Conservation (phyloP, 2,888 invertebrate genomes). For the Clunio marinus region DNA sequence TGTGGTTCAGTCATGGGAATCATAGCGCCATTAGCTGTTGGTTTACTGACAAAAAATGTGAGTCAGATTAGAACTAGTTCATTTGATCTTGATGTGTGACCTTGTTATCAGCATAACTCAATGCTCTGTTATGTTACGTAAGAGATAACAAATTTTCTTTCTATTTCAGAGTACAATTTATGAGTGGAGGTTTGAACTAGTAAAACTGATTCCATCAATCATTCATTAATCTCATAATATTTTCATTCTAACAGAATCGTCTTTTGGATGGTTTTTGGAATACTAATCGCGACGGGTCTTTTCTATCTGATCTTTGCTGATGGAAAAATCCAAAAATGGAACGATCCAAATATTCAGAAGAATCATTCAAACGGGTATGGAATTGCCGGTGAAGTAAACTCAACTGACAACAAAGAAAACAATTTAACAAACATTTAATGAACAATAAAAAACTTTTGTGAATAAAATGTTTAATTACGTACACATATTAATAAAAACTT, state of each 20-base stretch:
- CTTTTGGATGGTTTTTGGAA: constrained; percentile 30
- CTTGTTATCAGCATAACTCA: background rate
- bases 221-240: background rate
- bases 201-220: background rate
- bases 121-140: background rate
- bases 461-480: background rate
- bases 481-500: too few species aligned
- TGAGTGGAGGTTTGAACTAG: constrained; percentile 28
- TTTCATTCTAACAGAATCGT: constrained; percentile 18
- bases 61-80: too few species aligned
- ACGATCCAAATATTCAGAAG: background rate
- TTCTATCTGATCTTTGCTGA: constrained; percentile 33
- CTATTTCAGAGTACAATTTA: constrained; percentile 30
- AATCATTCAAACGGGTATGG: background rate
- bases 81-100: too few species aligned
- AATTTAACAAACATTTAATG: background rate
- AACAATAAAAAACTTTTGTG: constrained; percentile 1
- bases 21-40: constrained; percentile 62
- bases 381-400: background rate
- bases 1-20: constrained; percentile 65
- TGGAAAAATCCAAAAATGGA: constrained; percentile 33
- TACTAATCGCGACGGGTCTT: constrained; percentile 25
- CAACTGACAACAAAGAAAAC: constrained; percentile 6
- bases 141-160: constrained; percentile 11
- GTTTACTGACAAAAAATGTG: constrained; percentile 59